These are phyloP conservation scores for Machimus rusticus DNA, from an alignment of 2,888 invertebrate species.

Conservation along the genomic window DNA sequence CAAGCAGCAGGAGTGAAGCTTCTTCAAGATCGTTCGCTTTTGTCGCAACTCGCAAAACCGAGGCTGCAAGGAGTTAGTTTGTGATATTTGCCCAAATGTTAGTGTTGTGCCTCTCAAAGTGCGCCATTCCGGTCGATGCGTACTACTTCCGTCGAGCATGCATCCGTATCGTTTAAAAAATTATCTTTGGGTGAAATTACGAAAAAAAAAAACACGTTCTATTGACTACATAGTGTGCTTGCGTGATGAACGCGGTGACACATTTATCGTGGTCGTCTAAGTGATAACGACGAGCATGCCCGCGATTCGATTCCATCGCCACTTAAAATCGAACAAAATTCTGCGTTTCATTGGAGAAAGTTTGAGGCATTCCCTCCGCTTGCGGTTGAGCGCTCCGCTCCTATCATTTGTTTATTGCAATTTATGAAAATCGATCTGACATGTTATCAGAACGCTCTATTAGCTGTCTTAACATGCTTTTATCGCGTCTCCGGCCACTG, in stretches of 20 bases:
- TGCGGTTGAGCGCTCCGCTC: neutral
- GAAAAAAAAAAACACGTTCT: neutral
- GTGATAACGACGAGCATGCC: neutral
- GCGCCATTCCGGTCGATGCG: neutral
- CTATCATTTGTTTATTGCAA: neutral
- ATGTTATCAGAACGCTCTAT: conserved; percentile 15
- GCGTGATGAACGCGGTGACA: neutral
- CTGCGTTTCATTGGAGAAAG: conserved; percentile 20
- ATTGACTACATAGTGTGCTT: neutral
- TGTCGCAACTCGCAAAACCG: neutral
- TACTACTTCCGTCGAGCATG: neutral
- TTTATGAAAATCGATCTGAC: conserved; percentile 27
- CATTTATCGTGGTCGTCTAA: neutral
- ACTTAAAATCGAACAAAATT: neutral
- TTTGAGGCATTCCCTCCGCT: neutral
- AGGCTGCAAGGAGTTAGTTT: neutral
- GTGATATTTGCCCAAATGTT: conserved; percentile 4
- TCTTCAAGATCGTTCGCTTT: neutral
- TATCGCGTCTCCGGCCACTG: neutral
- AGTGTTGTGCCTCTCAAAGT: neutral
- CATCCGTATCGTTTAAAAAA: neutral
- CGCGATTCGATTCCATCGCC: neutral
- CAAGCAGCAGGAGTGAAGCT: conserved; percentile 8
- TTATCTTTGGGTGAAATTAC: conserved; percentile 23
- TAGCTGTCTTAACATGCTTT: neutral